These are phyloP conservation scores for Ypsolopha sequella DNA, from an alignment of 2,888 invertebrate genomes.

Conservation along the genomic window DNA sequence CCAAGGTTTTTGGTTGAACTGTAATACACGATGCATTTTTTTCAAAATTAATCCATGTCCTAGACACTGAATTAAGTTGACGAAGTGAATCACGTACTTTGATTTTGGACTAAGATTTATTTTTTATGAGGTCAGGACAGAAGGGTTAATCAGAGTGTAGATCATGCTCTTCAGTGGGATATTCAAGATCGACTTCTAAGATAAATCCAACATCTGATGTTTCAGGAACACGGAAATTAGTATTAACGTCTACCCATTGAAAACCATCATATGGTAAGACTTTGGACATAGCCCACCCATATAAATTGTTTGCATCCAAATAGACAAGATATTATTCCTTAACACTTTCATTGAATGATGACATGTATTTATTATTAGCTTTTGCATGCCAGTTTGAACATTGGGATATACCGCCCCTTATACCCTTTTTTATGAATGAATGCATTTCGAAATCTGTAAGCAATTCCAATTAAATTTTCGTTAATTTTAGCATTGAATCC, in stretches of 20 bases:
- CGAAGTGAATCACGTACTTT: no score
- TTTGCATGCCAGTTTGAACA: conserved; percentile 18
- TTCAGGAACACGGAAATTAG: conserved; percentile 6
- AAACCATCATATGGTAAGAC: conserved; percentile 21
- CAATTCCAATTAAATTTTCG: conserved; percentile 12
- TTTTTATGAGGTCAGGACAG: conserved; percentile 6
- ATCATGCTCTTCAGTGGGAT: conserved; percentile 19
- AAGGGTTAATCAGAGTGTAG: conserved; percentile 11
- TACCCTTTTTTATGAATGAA: conserved; percentile 12
- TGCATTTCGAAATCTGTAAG: conserved; percentile 14
- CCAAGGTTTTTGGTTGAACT: no score
- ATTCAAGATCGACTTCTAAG: conserved; percentile 23
- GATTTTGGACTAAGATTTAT: conserved; percentile 19
- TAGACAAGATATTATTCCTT: conserved; percentile 20
- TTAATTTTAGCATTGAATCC: conserved; percentile 17
- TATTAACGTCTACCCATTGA: conserved; percentile 18
- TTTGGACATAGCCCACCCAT: conserved; percentile 28
- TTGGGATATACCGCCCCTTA: conserved; percentile 14
- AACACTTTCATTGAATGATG: conserved; percentile 14
- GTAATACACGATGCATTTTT: conserved; percentile 25
- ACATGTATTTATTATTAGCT: conserved; percentile 25
- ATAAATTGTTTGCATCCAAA: conserved; percentile 29
- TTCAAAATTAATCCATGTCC: conserved; percentile 16
- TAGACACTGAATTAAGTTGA: conserved; percentile 19
- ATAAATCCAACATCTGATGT: conserved; percentile 13